A percentile compares a stretch with the other conserved stretches of the same genome.
These are phyloP conservation scores for Pangasianodon gigas DNA, from an alignment of 2,113 vertebrate species.

Conservation along the genomic window DNA sequence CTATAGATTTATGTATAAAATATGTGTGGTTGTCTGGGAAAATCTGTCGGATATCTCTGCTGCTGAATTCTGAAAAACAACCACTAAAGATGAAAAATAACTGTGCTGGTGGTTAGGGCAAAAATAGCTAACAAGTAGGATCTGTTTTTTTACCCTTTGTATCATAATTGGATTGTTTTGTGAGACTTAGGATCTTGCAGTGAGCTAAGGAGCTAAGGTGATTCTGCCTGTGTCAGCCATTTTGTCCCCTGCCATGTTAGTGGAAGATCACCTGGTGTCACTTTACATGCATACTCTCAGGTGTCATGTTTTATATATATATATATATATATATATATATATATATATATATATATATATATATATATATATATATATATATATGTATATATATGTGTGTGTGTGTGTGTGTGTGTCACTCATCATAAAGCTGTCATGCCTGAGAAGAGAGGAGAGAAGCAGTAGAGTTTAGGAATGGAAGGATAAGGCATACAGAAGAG, in stretches of 20 bases:
- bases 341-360: neutral
- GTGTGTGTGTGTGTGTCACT: neutral
- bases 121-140: neutral
- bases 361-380: neutral
- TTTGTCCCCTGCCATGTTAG: neutral
- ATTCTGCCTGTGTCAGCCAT: neutral
- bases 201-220: neutral
- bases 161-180: too few relatives aligned
- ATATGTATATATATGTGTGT: neutral
- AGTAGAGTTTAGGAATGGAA: neutral
- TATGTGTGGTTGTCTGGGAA: neutral
- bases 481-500: neutral
- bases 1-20: conserved; percentile 3
- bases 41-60: neutral
- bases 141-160: neutral
- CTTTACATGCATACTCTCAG: neutral
- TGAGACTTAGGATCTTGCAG: neutral
- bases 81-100: neutral
- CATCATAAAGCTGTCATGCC: neutral
- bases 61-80: neutral
- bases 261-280: neutral
- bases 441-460: conserved; percentile 22
- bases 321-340: neutral
- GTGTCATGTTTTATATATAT: neutral
- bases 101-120: too few relatives aligned